phyloP scores from a whole-genome alignment of 1,140 invertebrate species.

The Lepidurus packardi region DNA sequence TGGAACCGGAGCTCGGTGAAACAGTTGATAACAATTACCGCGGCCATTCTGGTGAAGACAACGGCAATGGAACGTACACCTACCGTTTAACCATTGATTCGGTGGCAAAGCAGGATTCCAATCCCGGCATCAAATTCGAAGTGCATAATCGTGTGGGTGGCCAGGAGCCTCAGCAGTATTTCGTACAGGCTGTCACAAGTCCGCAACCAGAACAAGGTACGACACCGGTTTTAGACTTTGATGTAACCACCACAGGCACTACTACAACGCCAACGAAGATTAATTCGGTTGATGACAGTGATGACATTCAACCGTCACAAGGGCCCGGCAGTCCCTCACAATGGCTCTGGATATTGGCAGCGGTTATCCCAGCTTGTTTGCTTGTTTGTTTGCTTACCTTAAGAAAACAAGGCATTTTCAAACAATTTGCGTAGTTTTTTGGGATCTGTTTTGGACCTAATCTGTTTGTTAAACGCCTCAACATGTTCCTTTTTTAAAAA shows the following conservation, averaged over 20 bases:
- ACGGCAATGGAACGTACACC: background rate
- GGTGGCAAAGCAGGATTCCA: background rate
- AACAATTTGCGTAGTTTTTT: background rate
- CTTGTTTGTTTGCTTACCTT: background rate
- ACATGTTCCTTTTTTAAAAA: background rate
- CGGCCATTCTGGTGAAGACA: background rate
- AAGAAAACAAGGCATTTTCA: background rate
- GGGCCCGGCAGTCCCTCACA: background rate
- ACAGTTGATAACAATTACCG: background rate
- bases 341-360: background rate
- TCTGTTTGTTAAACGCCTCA: no score
- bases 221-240: background rate
- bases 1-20: background rate
- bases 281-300: background rate
- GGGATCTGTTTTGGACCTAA: no score
- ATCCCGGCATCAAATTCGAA: background rate
- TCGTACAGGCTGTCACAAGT: background rate
- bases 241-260: background rate
- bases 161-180: background rate
- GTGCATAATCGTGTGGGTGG: background rate
- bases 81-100: background rate
- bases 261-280: background rate
- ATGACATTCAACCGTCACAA: background rate
- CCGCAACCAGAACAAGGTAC: background rate
- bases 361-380: background rate